Evolutionary conservation across 2,113 vertebrate genomes (phyloP).

Genomic region (Caretta caretta): DNA sequence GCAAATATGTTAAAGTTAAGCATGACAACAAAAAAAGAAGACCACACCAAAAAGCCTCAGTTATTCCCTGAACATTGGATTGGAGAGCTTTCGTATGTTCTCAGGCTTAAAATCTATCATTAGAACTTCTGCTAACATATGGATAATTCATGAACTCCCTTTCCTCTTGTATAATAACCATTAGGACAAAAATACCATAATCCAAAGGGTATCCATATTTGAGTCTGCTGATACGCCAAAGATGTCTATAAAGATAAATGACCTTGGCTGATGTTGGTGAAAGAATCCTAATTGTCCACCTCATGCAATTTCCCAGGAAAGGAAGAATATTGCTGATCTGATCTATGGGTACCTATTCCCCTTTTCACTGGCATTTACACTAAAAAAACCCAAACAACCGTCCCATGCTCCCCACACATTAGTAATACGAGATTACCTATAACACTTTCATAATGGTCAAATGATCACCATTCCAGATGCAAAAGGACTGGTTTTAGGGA

Average conservation of each 20-base stretch:
- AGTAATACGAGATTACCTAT: background rate
- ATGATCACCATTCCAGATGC: background rate
- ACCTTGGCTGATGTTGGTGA: background rate
- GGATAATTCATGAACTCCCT: background rate
- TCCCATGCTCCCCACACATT: background rate
- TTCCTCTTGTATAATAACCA: background rate
- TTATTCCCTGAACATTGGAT: background rate
- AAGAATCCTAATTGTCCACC: background rate
- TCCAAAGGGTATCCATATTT: background rate
- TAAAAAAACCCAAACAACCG: background rate
- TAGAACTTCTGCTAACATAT: background rate
- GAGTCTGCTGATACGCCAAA: background rate
- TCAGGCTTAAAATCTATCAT: rapidly evolving
- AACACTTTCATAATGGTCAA: background rate
- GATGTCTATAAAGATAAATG: background rate
- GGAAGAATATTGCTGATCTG: background rate
- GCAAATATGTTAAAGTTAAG: background rate
- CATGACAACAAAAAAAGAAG: background rate
- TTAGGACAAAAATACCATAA: rapidly evolving
- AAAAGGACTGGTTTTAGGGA: background rate
- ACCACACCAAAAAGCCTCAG: background rate
- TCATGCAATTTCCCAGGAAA: background rate
- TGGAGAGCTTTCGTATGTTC: background rate
- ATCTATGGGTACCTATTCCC: background rate
- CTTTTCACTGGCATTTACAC: background rate